A percentile compares a stretch with the other conserved stretches of the same genome.
Conservation (phyloP, 37 sponge, comb jelly and placozoan species). For the Agelas oroides region DNA sequence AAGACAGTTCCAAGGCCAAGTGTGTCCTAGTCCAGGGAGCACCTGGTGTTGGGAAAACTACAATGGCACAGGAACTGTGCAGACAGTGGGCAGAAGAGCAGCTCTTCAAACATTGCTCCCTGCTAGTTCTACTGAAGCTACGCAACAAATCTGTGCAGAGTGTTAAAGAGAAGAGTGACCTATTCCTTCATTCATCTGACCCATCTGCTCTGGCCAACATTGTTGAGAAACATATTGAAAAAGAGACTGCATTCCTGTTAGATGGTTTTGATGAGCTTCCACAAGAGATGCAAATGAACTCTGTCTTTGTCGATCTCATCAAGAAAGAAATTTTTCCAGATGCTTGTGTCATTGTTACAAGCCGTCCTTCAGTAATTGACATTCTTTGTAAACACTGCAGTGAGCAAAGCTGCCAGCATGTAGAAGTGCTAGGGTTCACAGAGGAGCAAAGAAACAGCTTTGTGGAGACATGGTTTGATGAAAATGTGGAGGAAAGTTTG, state of each 20-base stretch:
- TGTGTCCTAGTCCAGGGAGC: no score
- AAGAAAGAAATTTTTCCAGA: not conserved
- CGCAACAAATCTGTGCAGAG: conserved; percentile 9
- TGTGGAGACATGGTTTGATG: not conserved
- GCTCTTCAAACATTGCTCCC: not conserved
- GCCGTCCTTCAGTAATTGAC: no score
- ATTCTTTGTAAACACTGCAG: no score
- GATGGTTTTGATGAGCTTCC: conserved; percentile 56
- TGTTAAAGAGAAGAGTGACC: not conserved
- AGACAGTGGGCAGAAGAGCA: not conserved
- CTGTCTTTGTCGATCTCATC: conserved; percentile 5
- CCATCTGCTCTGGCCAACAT: not conserved
- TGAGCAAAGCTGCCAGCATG: no score
- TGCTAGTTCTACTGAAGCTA: no score
- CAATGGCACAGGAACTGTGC: conserved; percentile 23
- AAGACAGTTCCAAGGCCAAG: no score
- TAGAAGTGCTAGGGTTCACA: no score
- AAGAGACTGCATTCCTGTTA: conserved; percentile 1
- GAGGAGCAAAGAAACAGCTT: not conserved
- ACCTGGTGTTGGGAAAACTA: conserved; percentile 35
- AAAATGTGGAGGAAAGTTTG: no score
- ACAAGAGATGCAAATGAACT: not conserved
- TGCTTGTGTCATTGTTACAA: conserved; percentile 14
- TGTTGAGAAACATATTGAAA: not conserved
- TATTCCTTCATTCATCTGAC: not conserved